phyloP scores from a whole-genome alignment of 2,113 vertebrate genomes.

The Brienomyrus longianalis region DNA sequence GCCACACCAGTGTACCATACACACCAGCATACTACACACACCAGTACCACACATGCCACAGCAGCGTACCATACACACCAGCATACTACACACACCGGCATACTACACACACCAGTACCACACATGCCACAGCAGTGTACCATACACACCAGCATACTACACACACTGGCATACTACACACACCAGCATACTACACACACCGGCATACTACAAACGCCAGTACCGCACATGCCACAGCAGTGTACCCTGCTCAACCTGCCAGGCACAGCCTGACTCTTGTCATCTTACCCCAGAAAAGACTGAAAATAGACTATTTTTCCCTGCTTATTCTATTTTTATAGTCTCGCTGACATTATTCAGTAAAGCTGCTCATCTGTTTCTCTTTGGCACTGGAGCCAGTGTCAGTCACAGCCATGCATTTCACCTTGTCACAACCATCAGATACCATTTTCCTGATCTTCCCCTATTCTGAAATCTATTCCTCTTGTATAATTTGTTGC shows the following conservation, averaged over 20 bases:
- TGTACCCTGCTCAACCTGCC: not conserved
- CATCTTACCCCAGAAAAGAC: not conserved
- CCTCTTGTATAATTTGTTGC: not conserved
- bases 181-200: not conserved
- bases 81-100: too few relatives aligned
- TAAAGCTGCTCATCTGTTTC: not conserved
- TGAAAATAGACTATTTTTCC: not conserved
- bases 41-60: too few relatives aligned
- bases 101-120: not conserved
- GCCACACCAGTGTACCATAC: too few relatives aligned
- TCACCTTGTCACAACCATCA: not conserved
- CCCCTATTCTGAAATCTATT: not conserved
- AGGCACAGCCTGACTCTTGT: not conserved
- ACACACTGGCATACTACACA: not conserved
- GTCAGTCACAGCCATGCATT: not conserved
- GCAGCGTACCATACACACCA: not conserved
- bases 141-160: not conserved
- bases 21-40: not conserved
- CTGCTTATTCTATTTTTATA: not conserved
- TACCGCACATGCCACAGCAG: not conserved
- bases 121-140: too few relatives aligned
- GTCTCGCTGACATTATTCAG: slow-evolving; percentile 2
- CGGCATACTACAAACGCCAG: too few relatives aligned
- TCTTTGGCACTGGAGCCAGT: not conserved
- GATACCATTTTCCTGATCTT: not conserved